Conservation (phyloP, 2,797 vertebrate species). For the Anableps anableps region DNA sequence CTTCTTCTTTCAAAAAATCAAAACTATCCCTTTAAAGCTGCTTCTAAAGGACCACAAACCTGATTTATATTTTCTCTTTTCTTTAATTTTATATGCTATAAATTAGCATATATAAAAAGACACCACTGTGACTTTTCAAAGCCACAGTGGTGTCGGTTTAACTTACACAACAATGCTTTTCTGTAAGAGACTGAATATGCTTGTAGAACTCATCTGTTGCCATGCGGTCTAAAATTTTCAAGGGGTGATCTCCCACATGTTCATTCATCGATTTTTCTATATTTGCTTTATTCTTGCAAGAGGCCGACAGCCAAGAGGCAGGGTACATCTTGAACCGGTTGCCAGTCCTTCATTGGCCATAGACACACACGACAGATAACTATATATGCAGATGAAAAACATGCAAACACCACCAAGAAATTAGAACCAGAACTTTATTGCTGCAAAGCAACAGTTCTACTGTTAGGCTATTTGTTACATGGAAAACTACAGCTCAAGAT, state of each 20-base stretch:
- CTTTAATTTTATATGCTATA: no score
- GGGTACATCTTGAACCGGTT: neutral
- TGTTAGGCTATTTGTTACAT: neutral
- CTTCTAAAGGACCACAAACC: no score
- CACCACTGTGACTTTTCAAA: no score
- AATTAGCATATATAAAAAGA: no score
- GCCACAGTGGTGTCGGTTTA: neutral
- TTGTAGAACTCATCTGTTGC: neutral
- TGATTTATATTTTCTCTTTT: no score
- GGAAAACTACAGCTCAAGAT: neutral
- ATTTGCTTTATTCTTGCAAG: neutral
- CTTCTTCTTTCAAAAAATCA: no score
- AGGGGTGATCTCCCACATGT: neutral
- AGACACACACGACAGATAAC: neutral
- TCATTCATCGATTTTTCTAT: neutral
- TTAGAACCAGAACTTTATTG: neutral
- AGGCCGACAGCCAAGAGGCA: neutral
- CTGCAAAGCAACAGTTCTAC: neutral
- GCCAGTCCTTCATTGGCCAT: neutral
- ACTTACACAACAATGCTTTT: neutral
- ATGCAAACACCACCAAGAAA: neutral
- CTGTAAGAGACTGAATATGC: neutral
- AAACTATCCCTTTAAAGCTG: neutral
- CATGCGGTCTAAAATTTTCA: neutral
- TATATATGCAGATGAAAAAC: neutral